phyloP scores from a whole-genome alignment of 2,888 invertebrate species.

The Anticlea derivata region DNA sequence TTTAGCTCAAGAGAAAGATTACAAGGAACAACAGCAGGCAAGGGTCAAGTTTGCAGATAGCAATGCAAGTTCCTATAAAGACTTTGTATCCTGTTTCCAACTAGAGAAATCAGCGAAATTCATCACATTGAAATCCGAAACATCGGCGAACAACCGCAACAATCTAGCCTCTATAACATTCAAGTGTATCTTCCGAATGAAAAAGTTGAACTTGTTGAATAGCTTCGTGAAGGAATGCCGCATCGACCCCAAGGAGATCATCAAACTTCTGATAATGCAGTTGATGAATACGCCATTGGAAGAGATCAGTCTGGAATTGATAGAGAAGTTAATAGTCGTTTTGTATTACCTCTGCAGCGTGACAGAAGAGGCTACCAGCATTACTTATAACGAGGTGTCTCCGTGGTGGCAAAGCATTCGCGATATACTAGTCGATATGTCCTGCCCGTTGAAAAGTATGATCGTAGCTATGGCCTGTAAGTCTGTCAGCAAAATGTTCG shows the following conservation, averaged over 20 bases:
- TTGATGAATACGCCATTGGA: conserved; percentile 87
- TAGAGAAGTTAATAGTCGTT: conserved; percentile 87
- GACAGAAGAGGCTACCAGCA: conserved; percentile 83
- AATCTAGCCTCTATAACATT: conserved; percentile 62
- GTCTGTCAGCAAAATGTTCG: conserved; percentile 85
- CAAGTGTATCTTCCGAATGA: conserved; percentile 76
- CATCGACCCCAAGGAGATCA: conserved; percentile 85
- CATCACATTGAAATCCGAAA: conserved; percentile 57
- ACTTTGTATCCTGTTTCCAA: conserved; percentile 83
- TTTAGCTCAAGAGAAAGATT: conserved; percentile 78
- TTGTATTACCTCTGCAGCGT: conserved; percentile 86
- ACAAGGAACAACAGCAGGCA: conserved; percentile 64
- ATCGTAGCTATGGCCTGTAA: conserved; percentile 93
- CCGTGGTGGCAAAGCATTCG: conserved; percentile 93
- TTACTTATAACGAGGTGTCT: conserved; percentile 88
- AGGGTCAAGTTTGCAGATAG: conserved; percentile 85
- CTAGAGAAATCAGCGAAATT: conserved; percentile 60
- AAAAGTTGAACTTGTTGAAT: conserved; percentile 51
- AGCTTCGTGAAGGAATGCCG: conserved; percentile 56
- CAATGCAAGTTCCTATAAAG: conserved; percentile 74
- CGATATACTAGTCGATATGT: conserved; percentile 87
- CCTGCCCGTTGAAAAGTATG: conserved; percentile 90
- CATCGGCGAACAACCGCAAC: conserved; percentile 56
- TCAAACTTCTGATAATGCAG: conserved; percentile 88
- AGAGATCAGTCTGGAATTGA: conserved; percentile 80